Evolutionary conservation across 1,140 invertebrate species (phyloP), one percentile per base, ranked within the genome.

Genomic region (Scaptomyza montana): DNA sequence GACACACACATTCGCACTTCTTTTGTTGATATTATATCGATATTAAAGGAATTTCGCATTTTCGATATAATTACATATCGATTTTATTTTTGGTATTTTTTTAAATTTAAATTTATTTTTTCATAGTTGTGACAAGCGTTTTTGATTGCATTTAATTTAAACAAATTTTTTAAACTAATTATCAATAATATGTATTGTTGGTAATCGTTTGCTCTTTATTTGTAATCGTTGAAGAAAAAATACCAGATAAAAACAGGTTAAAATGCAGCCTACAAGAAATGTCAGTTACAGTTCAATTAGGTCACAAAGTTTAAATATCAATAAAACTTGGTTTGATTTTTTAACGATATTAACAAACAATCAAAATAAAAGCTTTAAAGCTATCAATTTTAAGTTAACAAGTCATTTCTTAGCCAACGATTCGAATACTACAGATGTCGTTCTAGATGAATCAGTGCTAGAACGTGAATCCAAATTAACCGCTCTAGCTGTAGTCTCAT

Each of bases 21-120:
- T 5, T 72, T 72, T 66, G 69, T 72, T 72, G 69, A 59, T 72
- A 39, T 57, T 39, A 28, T 65, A 72, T 72, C 69, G 69, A 72
- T 66, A 46, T 12, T 8, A 9, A 28, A 33, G 53, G 54, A 28
- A 55, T 19, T 30, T 16, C n/a, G 12, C 54, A 19, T 19, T 73
- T 54, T 51, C 70, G 54, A 73, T 60, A 57, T n/a, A 49, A 8
- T 1, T 4, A 46, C 5, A 6, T 54, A 46, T 43, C 61, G 61
- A 63, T 63, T 54, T 1, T 43, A 43, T 41, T 7, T 36, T 36
- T 36, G 33, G 33, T 36, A 36, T 36, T 36, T 36, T 36, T 36
- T 36, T 36, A 9, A 6, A 33, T 33, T 36, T 36, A 36, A 36
- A 1, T 36, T 8, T 0, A 1, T 9, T 36, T 36, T 6, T 9